Conservation (phyloP, 2,797 vertebrate species). For the Coluber constrictor region DNA sequence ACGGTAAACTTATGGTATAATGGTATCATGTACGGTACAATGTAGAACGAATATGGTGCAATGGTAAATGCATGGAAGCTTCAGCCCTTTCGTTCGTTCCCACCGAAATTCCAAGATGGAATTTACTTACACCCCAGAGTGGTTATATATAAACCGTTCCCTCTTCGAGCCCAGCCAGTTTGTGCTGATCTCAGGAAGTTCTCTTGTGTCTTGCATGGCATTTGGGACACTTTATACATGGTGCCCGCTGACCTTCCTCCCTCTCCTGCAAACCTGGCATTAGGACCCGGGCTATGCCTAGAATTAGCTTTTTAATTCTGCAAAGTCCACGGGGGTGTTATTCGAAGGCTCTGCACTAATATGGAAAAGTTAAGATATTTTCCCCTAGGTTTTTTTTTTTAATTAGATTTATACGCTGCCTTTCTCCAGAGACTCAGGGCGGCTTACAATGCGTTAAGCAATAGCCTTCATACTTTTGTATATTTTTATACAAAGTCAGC, state of each 20-base stretch:
- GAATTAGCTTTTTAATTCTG: background rate
- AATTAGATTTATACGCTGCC: too few relatives aligned
- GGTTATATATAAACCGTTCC: background rate
- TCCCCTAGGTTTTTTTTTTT: too few relatives aligned
- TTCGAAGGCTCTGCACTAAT: background rate
- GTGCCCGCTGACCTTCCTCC: background rate
- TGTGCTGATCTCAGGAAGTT: background rate
- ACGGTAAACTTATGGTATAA: too few relatives aligned
- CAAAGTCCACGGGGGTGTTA: background rate
- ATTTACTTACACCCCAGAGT: background rate
- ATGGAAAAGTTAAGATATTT: background rate
- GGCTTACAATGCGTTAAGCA: too few relatives aligned
- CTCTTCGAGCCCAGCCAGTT: background rate
- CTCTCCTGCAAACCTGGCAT: background rate
- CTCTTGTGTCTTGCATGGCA: background rate
- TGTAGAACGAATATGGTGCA: too few relatives aligned
- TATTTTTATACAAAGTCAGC: too few relatives aligned
- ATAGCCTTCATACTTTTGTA: too few relatives aligned
- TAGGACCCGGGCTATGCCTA: background rate
- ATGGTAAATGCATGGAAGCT: background rate
- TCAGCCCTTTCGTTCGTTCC: background rate
- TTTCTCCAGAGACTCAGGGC: too few relatives aligned
- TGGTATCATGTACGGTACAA: too few relatives aligned
- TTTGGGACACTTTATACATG: background rate
- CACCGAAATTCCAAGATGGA: background rate